Evolutionary conservation across 2,888 invertebrate genomes (phyloP), one percentile per base, ranked within the genome.

Genomic region (Neoaliturus tenellus): DNA sequence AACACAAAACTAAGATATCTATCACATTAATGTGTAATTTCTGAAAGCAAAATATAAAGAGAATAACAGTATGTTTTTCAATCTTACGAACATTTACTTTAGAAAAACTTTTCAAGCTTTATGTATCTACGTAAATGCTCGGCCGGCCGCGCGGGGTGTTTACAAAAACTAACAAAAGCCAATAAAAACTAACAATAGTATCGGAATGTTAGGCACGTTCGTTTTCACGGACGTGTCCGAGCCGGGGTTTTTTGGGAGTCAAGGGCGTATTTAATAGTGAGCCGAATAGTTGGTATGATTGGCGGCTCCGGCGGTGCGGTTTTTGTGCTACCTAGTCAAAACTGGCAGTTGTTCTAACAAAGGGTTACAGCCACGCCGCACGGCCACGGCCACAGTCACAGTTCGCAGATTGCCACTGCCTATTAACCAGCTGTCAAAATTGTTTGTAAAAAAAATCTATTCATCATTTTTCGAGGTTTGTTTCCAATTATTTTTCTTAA

Each of bases 231-330:
- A 20, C 55, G 55, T 55, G 55, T 55, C 55, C 20, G 55, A 55
- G 17, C 20, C 62, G 62, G 31, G 62, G 62, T 62, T 62, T 62
- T 48, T 62, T 3, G 12, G 62, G 20, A 25, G 62, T 28, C 62
- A 62, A 62, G 62, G 62, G 28, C 62, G 14, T 62, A 62, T 62
- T 62, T 62, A 62, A 62, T 62, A 62, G 62, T 28, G 62, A 28
- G 62, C 28, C 62, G 62, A 62, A 28, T 62, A 62, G 62, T 62
- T 28, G 28, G 28, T 28, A 62, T 62, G 25, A 62, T 28, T 28
- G 14, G 62, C 62, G 62, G 62, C 55, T 12, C 55, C 55, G 55
- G 55, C 55, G 55, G 55, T 31, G 62, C 8, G 12, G 5, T 28
- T 28, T 31, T 28, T 62, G 28, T 20, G 20, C 12, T 12, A 4